These are phyloP conservation scores for Gracilinanus agilis DNA, from an alignment of 2,113 vertebrate species.

Conservation along the genomic window DNA sequence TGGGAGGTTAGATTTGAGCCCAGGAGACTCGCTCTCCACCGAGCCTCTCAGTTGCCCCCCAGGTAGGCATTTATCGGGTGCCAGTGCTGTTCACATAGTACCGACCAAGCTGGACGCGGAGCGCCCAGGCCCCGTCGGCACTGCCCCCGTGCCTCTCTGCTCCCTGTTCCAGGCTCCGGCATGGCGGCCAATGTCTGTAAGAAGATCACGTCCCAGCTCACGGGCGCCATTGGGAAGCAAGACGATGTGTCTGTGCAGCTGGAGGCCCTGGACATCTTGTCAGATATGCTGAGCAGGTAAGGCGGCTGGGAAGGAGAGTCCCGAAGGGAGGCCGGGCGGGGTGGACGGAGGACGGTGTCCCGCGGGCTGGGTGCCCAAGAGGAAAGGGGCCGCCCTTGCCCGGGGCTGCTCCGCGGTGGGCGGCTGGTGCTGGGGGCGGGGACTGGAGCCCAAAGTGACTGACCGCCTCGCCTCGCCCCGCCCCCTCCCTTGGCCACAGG, in stretches of 20 bases:
- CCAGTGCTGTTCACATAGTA: background rate
- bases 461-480: background rate
- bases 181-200: conserved; percentile 93
- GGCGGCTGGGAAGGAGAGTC: background rate
- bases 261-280: conserved; percentile 97
- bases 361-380: too few species aligned
- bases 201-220: conserved; percentile 96
- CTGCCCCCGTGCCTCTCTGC: background rate
- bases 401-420: background rate
- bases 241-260: conserved; percentile 95
- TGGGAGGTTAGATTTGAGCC: background rate
- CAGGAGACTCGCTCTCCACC: background rate
- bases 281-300: conserved; percentile 97
- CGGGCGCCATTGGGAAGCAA: conserved; percentile 93
- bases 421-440: background rate
- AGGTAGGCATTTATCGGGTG: background rate
- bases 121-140: background rate
- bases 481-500: conserved; percentile 82
- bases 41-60: background rate
- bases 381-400: background rate
- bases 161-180: conserved; percentile 84
- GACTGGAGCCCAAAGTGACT: background rate
- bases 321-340: background rate
- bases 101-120: background rate
- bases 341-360: background rate